Evolutionary conservation across 2,888 invertebrate species (phyloP), one percentile per base, ranked within the genome.

Genomic region (Elegia similella): DNA sequence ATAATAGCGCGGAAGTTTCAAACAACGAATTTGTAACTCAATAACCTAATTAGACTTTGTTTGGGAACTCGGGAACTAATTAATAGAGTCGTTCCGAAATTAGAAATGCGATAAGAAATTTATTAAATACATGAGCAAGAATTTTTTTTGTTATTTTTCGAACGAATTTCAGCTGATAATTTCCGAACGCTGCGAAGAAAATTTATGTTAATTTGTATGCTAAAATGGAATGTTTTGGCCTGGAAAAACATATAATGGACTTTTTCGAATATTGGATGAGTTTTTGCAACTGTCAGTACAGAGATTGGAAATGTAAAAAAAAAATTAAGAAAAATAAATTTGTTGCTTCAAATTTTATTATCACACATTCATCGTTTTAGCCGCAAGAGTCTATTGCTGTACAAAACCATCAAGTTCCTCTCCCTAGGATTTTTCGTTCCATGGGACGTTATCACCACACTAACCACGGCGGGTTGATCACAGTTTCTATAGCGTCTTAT

Each of bases 1-100:
- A 68, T 70, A 73, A 75, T 70, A 67, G 67, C 66, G 65, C 63
- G 59, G 59, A 66, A 59, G 64, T 70, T 63, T 62, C 52, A 67
- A 67, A 61, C 54, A 68, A 67, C 61, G 72, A 85, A 79, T 82
- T 84, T 80, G 82, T 83, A 86, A 86, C 83, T 82, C 79, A 81
- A 86, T 84, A 79, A 77, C 71, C 78, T 82, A 83, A 86, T 86
- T 83, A 82, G 77, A 79, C 69, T 78, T 83, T 85, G 84, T 86
- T 80, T 79, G 69, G 69, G 63, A 78, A 77, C 76, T 52, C 42
- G 42, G 38, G 79, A 73, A 65, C 72, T 80, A 84, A 81, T 82
- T 79, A 80, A 77, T 73, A 73, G 69, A 66, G 67, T 67, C 67
- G 69, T 34, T 52, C n/a, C n/a, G 12, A 13, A 13, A 47, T 47